phyloP scores from a whole-genome alignment of 2,797 vertebrate species.

The Erethizon dorsatum region DNA sequence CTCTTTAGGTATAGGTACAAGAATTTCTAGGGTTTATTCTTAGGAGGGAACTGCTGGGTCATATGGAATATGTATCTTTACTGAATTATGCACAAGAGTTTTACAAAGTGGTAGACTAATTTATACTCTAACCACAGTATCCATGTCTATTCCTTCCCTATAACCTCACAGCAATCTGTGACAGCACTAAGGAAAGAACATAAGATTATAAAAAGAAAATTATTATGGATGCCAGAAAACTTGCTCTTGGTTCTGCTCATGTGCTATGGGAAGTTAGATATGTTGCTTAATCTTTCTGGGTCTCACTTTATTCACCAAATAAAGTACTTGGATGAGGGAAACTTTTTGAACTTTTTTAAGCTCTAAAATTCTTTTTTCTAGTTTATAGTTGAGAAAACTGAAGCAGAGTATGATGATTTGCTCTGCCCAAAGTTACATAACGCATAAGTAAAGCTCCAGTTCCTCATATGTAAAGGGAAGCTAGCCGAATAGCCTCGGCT shows the following conservation, averaged over 20 bases:
- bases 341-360: neutral
- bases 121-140: neutral
- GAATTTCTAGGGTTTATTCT: neutral
- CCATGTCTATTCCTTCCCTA: neutral
- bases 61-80: neutral
- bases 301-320: neutral
- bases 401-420: neutral
- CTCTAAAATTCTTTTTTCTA: conserved; percentile 13
- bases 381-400: neutral
- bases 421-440: neutral
- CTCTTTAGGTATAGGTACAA: neutral
- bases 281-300: neutral
- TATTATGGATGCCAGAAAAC: neutral
- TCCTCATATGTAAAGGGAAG: neutral
- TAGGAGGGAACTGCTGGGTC: neutral
- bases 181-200: neutral
- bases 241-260: conserved; percentile 14
- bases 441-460: neutral
- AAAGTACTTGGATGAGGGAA: conserved; percentile 32
- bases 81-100: neutral
- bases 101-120: conserved; percentile 18
- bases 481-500: neutral
- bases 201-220: neutral
- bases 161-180: neutral
- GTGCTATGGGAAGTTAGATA: neutral